Percentiles rank a stretch among this genome's conserved stretches.
Evolutionary conservation across 1,140 invertebrate genomes (phyloP).

Genomic region (Leptinotarsa lineolata): DNA sequence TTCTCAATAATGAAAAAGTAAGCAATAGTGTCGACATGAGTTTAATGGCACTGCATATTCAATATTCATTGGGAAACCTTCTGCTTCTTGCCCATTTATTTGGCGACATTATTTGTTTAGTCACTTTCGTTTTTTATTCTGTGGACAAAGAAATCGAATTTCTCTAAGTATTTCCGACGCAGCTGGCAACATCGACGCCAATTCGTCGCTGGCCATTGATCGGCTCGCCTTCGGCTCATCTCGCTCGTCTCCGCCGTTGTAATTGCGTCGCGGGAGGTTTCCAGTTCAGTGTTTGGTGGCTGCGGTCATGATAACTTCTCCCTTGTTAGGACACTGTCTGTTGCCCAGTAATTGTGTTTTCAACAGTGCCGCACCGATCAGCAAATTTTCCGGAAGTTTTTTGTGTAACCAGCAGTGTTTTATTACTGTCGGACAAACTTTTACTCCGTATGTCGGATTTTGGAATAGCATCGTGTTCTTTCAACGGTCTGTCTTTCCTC

Average conservation of each 20-base stretch:
- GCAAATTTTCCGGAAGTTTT: conserved; percentile 47
- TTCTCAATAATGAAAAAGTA: no score
- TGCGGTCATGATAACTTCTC: conserved; percentile 54
- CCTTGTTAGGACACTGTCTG: conserved; percentile 47
- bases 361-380: conserved; percentile 20
- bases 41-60: no score
- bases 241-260: background rate
- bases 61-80: no score
- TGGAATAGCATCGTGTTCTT: conserved; percentile 49
- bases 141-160: no score
- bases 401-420: conserved; percentile 48
- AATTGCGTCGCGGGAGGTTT: conserved; percentile 10
- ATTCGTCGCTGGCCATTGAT: conserved; percentile 1
- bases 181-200: background rate
- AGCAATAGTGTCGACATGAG: no score
- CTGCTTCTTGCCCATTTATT: no score
- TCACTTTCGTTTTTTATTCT: no score
- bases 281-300: conserved; percentile 47
- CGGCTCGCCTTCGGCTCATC: background rate
- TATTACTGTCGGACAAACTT: conserved; percentile 45
- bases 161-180: no score
- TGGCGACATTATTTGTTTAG: no score
- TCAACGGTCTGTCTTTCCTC: conserved; percentile 34
- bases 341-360: conserved; percentile 42
- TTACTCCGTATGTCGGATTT: conserved; percentile 51